Percentiles rank a stretch among this genome's conserved stretches.
These are phyloP conservation scores for Hesperophylax magnus DNA, from an alignment of 1,140 invertebrate species.

Conservation along the genomic window DNA sequence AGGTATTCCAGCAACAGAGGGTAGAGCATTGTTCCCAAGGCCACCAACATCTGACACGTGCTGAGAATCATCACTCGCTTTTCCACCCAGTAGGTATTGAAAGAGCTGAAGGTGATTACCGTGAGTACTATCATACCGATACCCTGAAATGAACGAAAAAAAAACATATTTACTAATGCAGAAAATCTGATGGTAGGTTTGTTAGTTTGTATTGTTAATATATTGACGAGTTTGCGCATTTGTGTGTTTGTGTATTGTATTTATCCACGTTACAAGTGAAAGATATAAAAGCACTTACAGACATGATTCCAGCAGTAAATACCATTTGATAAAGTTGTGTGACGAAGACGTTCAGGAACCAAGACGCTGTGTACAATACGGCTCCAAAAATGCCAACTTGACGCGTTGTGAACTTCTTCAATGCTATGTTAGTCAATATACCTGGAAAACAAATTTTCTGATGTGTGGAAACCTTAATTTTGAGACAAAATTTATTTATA, in stretches of 20 bases:
- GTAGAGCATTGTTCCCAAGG: conserved; percentile 71
- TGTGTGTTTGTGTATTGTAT: not conserved
- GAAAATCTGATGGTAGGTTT: not conserved
- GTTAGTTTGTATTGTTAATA: too few species aligned
- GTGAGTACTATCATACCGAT: not conserved
- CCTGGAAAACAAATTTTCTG: conserved; percentile 61
- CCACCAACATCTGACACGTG: conserved; percentile 73
- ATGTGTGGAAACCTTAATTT: not conserved
- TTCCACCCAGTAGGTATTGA: conserved; percentile 74
- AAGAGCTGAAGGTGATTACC: conserved; percentile 65
- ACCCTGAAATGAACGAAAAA: not conserved
- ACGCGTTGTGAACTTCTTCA: conserved; percentile 68
- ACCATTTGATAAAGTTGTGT: conserved; percentile 69
- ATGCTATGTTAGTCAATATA: conserved; percentile 70
- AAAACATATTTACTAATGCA: not conserved
- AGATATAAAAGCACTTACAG: conserved; percentile 65
- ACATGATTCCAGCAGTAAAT: conserved; percentile 72
- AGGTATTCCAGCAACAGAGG: conserved; percentile 70
- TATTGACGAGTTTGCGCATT: not conserved
- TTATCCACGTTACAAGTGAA: not conserved
- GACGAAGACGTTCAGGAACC: conserved; percentile 69
- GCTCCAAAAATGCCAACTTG: conserved; percentile 71
- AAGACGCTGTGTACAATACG: conserved; percentile 68
- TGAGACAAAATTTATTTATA: too few species aligned
- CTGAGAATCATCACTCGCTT: conserved; percentile 75